Evolutionary conservation across 2,797 vertebrate species (phyloP).

Genomic region (Poeciliopsis turneri): DNA sequence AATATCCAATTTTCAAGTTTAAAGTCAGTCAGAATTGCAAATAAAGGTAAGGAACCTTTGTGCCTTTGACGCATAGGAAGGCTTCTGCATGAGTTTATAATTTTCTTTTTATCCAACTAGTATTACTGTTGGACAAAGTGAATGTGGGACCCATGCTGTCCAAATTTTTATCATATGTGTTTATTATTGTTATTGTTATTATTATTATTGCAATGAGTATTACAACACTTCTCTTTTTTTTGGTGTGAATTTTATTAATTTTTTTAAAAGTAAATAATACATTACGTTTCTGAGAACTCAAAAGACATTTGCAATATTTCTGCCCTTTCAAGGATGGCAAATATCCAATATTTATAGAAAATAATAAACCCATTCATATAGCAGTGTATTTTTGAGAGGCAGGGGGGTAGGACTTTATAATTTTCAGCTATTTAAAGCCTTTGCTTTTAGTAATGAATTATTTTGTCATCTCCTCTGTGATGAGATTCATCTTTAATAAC

Average conservation of each 20-base stretch:
- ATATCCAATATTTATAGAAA: constrained; percentile 81
- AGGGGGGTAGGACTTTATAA: constrained; percentile 70
- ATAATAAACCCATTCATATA: constrained; percentile 78
- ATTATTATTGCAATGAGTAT: background rate
- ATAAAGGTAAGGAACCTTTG: background rate
- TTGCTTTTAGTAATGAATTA: constrained; percentile 84
- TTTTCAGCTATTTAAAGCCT: constrained; percentile 85
- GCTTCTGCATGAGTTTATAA: too few species aligned
- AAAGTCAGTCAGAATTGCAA: background rate
- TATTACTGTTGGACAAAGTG: background rate
- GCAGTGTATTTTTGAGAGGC: constrained; percentile 67
- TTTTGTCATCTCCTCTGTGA: constrained; percentile 85
- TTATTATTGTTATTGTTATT: background rate
- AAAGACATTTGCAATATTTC: constrained; percentile 64
- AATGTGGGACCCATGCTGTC: background rate
- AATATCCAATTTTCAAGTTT: background rate
- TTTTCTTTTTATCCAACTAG: background rate
- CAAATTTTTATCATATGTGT: background rate
- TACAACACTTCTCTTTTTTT: background rate
- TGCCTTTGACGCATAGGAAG: background rate
- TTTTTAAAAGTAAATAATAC: background rate
- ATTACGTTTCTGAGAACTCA: constrained; percentile 43
- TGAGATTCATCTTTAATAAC: constrained; percentile 88
- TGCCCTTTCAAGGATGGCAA: constrained; percentile 73
- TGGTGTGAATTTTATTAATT: background rate